Percentiles rank a stretch among this genome's conserved stretches.
Conservation (phyloP, 2,113 vertebrate genomes). For the Bagarius yarrelli region DNA sequence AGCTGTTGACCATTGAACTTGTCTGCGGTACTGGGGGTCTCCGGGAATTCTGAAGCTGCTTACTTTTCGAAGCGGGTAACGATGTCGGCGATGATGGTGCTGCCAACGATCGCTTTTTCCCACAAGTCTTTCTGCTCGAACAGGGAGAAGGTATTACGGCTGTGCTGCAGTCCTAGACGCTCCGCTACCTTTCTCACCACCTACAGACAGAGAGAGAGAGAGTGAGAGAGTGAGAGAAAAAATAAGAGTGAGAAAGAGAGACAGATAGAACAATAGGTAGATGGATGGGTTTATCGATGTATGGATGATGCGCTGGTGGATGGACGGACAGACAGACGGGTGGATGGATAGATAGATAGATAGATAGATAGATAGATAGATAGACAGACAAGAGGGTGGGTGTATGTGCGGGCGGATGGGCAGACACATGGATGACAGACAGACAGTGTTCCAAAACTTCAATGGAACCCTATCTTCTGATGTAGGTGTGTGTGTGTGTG, state of each 20-base stretch:
- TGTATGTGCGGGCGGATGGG: not conserved
- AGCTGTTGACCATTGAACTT: not conserved
- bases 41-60: constrained; percentile 49
- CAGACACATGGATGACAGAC: too few relatives aligned
- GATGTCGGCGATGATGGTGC: constrained; percentile 85
- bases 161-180: constrained; percentile 84
- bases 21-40: not conserved
- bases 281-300: too few relatives aligned
- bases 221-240: not conserved
- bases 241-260: not conserved
- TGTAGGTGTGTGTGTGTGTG: constrained; percentile 1
- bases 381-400: constrained; percentile 9
- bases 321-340: too few relatives aligned
- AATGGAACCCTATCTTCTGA: not conserved
- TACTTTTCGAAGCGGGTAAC: constrained; percentile 91
- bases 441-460: too few relatives aligned
- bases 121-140: constrained; percentile 83
- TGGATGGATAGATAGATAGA: too few relatives aligned
- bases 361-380: too few relatives aligned
- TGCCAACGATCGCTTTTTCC: constrained; percentile 80
- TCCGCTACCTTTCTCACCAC: constrained; percentile 84
- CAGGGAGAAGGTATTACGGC: constrained; percentile 86
- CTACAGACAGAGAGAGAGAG: constrained; percentile 60
- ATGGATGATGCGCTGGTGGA: too few relatives aligned
- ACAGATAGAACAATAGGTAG: not conserved